Conservation (phyloP, 2,797 vertebrate genomes). For the Scarus forsteni region DNA sequence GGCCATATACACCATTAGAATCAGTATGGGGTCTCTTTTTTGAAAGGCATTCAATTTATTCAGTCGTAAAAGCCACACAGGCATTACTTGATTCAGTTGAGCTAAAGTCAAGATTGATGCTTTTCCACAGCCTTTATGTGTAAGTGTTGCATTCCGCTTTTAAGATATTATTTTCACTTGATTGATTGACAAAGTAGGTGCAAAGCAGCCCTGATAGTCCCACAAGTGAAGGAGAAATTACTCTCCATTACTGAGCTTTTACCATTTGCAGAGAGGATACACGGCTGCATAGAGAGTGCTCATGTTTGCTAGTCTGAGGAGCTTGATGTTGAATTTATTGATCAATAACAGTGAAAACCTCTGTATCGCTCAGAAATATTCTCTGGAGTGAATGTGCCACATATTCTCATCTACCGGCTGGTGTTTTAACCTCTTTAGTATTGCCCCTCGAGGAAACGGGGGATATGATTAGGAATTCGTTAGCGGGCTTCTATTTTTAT, state of each 20-base stretch:
- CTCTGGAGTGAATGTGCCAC: conserved; percentile 80
- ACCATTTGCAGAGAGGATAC: conserved; percentile 62
- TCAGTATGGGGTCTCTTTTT: conserved; percentile 52
- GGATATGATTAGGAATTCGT: conserved; percentile 89
- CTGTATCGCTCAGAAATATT: conserved; percentile 81
- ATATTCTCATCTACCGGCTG: conserved; percentile 82
- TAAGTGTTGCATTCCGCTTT: conserved; percentile 62
- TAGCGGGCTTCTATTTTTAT: conserved; percentile 88
- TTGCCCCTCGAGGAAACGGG: conserved; percentile 82
- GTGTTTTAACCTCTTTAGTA: conserved; percentile 85
- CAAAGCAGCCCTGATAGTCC: conserved; percentile 44
- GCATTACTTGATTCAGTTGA: conserved; percentile 53
- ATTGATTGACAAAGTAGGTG: conserved; percentile 58
- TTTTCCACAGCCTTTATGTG: conserved; percentile 49
- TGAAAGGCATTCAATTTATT: conserved; percentile 68
- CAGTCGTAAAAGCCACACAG: conserved; percentile 61
- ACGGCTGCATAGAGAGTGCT: conserved; percentile 52
- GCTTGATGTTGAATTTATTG: conserved; percentile 72
- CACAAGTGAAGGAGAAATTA: conserved; percentile 42
- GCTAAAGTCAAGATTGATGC: conserved; percentile 62
- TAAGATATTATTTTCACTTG: conserved; percentile 58
- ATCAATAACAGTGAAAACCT: conserved; percentile 75
- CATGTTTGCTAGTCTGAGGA: conserved; percentile 40
- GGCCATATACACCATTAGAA: conserved; percentile 63
- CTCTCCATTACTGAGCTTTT: conserved; percentile 65